Evolutionary conservation across 2,113 vertebrate genomes (phyloP), one percentile per base, ranked within the genome.

Genomic region (Anseranas semipalmata): DNA sequence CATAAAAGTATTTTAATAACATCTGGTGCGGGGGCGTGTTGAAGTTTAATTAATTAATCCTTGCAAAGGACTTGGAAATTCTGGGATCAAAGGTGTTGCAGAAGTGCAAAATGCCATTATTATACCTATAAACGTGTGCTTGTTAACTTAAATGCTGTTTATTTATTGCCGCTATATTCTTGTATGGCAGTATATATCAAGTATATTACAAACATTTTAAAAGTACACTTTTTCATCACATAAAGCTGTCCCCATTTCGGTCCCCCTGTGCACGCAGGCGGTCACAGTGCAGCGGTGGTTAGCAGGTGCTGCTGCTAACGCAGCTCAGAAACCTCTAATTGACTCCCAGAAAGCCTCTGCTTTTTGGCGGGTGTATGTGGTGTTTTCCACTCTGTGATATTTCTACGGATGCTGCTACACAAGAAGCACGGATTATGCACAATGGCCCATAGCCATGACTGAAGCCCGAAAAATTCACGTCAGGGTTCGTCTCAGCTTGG

Each of bases 41-140:
- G 94, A 56, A 92, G 71, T 63, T 92, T 89, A 89, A 95, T 96
- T 96, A 97, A 97, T 97, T 96, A 95, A 95, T 92, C 84, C 67
- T 73, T 58, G 63, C 84, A 71, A 75, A 81, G 63, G 56, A 45
- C 75, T 95, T 0, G 0, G 94, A 95, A 90, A 93, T 75, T 90
- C 90, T 78, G 79, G 92, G 88, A 91, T 97, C 96, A 95, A 95
- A 97, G 92, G 94, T 95, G 89, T 92, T 91, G 71, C 89, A 93
- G 73, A 48, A 94, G 90, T 89, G 94, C 80, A 87, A 89, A 82
- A 93, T 91, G 87, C 67, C 87, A 91, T 96, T 96, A 95, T 96
- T 62, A 79, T 76, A 87, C 81, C 91, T 93, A 91, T 95, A 96
- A 96, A 95, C 3, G 32, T 63, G 68, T 2, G 50, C 78, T 87